Percentiles rank a stretch among this genome's conserved stretches.
Conservation (phyloP, 2,797 vertebrate species). For the Phataginus tetradactyla region DNA sequence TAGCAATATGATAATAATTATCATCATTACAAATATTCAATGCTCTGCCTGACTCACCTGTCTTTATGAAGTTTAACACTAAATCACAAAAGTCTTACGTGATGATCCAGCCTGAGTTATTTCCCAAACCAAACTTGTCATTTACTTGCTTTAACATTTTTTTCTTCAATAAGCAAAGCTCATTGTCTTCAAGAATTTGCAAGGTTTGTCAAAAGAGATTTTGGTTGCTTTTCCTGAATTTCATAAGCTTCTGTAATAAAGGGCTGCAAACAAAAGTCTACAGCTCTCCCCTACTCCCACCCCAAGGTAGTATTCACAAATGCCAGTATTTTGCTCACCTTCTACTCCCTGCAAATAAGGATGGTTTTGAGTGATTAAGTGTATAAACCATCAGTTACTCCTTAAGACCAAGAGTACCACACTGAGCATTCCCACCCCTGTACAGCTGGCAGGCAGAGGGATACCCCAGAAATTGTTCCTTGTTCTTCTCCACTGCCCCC, state of each 20-base stretch:
- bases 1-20: constrained; percentile 60
- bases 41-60: constrained; percentile 61
- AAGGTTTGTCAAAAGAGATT: neutral
- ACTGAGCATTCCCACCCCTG: neutral
- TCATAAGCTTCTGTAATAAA: neutral
- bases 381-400: neutral
- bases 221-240: neutral
- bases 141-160: constrained; percentile 21
- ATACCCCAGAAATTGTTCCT: neutral
- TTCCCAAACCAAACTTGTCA: constrained; percentile 36
- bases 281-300: neutral
- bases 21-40: constrained; percentile 59
- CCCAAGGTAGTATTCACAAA: neutral
- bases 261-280: neutral
- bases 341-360: neutral
- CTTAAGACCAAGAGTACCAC: neutral
- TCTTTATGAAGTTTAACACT: constrained; percentile 58
- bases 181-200: constrained; percentile 7
- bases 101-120: constrained; percentile 16
- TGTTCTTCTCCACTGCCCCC: neutral
- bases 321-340: neutral
- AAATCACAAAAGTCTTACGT: constrained; percentile 47
- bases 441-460: neutral
- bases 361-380: neutral
- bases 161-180: constrained; percentile 58